Base-by-base conservation (phyloP, 2,797 vertebrate species). In the Argyrosomus regius region DNA sequence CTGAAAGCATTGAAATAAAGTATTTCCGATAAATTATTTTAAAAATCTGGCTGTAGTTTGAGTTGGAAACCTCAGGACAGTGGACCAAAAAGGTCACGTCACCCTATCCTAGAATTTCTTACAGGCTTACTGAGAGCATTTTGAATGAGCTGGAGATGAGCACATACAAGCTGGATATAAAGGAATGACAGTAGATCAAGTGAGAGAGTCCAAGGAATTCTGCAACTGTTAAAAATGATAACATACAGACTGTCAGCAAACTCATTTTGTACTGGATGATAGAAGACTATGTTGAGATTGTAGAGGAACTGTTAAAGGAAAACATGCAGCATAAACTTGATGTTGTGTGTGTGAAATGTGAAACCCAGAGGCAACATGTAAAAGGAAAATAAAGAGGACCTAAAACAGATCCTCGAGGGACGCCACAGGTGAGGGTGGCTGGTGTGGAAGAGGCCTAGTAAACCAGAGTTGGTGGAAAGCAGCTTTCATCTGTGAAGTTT, bases 391-490 rank as follows among this genome's bases (percentile, higher is more conserved):
- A 49, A 53, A 20, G 20, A 59, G 58, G 26, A 59, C 48, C 48
- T 59, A 64, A 31, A 48, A 14, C 17, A n/a, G 48, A 56, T 43
- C 71, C 48, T 16, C 66, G 71, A n/a, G 65, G 66, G 81, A 70
- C 41, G 5, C 65, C 71, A 24, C 39, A 17, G 0, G 8, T 39
- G 9, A 45, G 11, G 5, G 3, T 1, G 6, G 1, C 1, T 28
- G 58, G 3, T 0, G 9, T 49, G 28, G 14, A 57, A 57, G 24
- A 64, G 17, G 22, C 22, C 2, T 18, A 46, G 62, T 43, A 43
- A 13, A 3, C 43, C 6, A 35, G 31, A 35, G 35, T 9, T 35
- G 35, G 35, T 22, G 54, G 26, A 56, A 61, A 60, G 46, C 39
- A 45, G n/a, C 14, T 54, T 56, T 60, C 10, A 53, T 61, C 18